Evolutionary conservation across 2,888 invertebrate species (phyloP).

Genomic region (Leucophenga maculata): DNA sequence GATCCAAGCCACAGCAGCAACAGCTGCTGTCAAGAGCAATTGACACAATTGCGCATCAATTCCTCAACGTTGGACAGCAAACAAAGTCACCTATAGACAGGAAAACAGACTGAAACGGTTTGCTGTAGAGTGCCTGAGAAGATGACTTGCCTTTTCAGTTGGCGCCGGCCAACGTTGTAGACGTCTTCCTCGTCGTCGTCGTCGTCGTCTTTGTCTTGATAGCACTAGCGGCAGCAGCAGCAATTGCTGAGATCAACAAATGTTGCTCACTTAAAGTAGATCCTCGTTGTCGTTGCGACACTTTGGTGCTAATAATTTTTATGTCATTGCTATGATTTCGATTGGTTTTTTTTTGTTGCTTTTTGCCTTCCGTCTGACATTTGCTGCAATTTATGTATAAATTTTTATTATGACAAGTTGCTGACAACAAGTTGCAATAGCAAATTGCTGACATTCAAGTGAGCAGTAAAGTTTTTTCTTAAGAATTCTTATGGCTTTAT

Average conservation of each 20-base stretch:
- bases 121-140: background rate
- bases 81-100: slow-evolving; percentile 11
- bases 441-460: slow-evolving; percentile 34
- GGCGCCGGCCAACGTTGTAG: background rate
- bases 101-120: slow-evolving; percentile 4
- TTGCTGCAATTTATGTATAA: slow-evolving; percentile 31
- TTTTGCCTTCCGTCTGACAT: slow-evolving; percentile 31
- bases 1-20: background rate
- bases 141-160: no score
- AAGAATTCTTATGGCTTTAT: slow-evolving; percentile 18
- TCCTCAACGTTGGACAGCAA: slow-evolving; percentile 4
- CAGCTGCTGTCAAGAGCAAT: slow-evolving; percentile 47
- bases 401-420: slow-evolving; percentile 40
- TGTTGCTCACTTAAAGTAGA: background rate
- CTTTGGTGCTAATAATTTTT: slow-evolving; percentile 28
- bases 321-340: slow-evolving; percentile 16
- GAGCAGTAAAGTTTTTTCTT: no score
- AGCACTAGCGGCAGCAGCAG: no score
- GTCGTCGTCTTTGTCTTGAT: background rate
- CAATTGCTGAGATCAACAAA: background rate
- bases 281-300: slow-evolving; percentile 25
- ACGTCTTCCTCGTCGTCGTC: background rate
- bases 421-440: slow-evolving; percentile 38
- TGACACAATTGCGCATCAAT: slow-evolving; percentile 41
- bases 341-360: background rate